Conservation (phyloP, 2,113 vertebrate species). For the Catharus minimus region DNA sequence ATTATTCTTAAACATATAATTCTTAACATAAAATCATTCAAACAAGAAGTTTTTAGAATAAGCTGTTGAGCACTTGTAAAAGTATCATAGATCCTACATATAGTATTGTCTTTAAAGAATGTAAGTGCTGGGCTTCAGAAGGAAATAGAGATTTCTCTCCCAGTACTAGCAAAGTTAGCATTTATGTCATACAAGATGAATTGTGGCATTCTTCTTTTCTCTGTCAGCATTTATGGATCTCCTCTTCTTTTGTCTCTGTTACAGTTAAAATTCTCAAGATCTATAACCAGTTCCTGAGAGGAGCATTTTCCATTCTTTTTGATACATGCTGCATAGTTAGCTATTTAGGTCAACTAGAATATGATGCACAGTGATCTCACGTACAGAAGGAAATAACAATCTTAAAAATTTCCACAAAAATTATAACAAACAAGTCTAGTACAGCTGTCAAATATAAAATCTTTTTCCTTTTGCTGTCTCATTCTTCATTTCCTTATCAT, state of each 20-base stretch:
- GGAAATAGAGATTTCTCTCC: constrained; percentile 31
- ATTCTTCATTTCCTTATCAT: background rate
- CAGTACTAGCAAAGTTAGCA: background rate
- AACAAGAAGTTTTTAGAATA: background rate
- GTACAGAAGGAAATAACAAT: background rate
- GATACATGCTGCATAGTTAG: background rate
- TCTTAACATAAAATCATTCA: background rate
- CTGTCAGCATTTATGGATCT: background rate
- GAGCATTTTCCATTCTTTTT: background rate
- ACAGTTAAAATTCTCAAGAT: background rate
- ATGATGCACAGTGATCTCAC: background rate
- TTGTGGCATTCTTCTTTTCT: background rate
- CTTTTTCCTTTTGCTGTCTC: background rate
- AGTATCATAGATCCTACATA: background rate
- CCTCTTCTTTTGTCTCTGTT: background rate
- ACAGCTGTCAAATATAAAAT: background rate
- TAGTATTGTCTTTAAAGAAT: background rate
- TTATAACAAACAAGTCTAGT: background rate
- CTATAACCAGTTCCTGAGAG: background rate
- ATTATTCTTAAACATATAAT: background rate
- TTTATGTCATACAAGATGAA: background rate
- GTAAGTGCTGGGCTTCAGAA: background rate
- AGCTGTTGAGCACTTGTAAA: background rate
- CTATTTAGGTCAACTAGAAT: background rate
- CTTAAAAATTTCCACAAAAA: background rate